phyloP scores from a whole-genome alignment of 2,113 vertebrate species.

The Elaphurus davidianus region DNA sequence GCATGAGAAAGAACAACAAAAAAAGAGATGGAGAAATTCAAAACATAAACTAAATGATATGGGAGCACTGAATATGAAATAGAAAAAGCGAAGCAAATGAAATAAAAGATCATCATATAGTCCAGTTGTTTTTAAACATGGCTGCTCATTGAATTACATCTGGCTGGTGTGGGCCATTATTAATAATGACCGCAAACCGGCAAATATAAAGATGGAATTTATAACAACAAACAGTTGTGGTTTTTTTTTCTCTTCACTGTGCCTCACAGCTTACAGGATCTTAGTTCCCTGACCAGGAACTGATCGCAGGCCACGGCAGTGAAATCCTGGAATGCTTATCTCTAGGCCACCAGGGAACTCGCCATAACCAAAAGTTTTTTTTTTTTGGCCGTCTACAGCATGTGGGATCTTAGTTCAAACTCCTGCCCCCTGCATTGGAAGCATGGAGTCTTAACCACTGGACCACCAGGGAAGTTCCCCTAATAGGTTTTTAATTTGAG shows the following conservation, averaged over 20 bases:
- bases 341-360: not conserved
- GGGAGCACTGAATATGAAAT: not conserved
- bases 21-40: not conserved
- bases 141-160: not conserved
- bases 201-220: not conserved
- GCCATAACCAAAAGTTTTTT: not conserved
- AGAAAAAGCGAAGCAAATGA: not conserved
- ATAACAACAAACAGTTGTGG: not conserved
- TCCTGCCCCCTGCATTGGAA: not conserved
- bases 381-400: not conserved
- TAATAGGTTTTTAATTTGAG: not conserved
- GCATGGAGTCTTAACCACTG: not conserved
- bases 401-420: not conserved
- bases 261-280: not conserved
- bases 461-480: not conserved
- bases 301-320: not conserved
- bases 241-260: not conserved
- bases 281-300: not conserved
- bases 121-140: not conserved
- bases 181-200: not conserved
- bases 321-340: not conserved
- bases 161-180: not conserved
- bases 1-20: not conserved
- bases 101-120: not conserved
- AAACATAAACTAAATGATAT: not conserved